Evolutionary conservation across 2,797 vertebrate species (phyloP).

Genomic region (Enteromius viviparus): DNA sequence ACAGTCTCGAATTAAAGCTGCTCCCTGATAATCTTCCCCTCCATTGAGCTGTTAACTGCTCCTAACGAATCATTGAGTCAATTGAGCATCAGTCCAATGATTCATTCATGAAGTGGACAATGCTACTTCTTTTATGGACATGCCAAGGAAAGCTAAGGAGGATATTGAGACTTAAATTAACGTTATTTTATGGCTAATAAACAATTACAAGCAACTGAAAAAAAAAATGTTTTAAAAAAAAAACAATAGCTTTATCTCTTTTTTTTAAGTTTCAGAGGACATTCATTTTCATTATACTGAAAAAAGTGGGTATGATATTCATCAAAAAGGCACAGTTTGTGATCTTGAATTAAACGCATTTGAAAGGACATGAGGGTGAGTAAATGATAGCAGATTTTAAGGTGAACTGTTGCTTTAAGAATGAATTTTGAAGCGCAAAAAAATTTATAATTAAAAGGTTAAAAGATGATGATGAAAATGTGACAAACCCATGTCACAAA

Average conservation of each 20-base stretch:
- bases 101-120: slow-evolving; percentile 11
- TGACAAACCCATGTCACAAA: slow-evolving; percentile 22
- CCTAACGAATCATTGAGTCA: slow-evolving; percentile 10
- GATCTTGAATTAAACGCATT: background rate
- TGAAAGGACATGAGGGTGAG: background rate
- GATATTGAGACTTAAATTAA: background rate
- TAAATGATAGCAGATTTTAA: background rate
- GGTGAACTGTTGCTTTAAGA: slow-evolving; percentile 7
- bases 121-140: background rate
- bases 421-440: background rate
- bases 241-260: too few species aligned
- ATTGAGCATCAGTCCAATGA: slow-evolving; percentile 8
- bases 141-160: background rate
- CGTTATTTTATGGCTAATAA: background rate
- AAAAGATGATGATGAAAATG: slow-evolving; percentile 40
- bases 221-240: too few species aligned
- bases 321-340: slow-evolving; percentile 2
- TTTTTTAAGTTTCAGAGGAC: background rate
- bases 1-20: background rate
- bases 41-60: slow-evolving; percentile 15
- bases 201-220: background rate
- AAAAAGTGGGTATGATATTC: background rate
- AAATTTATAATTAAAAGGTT: background rate
- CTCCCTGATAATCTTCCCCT: slow-evolving; percentile 9
- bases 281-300: background rate